A percentile compares a stretch with the other conserved stretches of the same genome.
These are phyloP conservation scores for Metacarcinus magister DNA, from an alignment of 2,888 invertebrate species.

Conservation along the genomic window DNA sequence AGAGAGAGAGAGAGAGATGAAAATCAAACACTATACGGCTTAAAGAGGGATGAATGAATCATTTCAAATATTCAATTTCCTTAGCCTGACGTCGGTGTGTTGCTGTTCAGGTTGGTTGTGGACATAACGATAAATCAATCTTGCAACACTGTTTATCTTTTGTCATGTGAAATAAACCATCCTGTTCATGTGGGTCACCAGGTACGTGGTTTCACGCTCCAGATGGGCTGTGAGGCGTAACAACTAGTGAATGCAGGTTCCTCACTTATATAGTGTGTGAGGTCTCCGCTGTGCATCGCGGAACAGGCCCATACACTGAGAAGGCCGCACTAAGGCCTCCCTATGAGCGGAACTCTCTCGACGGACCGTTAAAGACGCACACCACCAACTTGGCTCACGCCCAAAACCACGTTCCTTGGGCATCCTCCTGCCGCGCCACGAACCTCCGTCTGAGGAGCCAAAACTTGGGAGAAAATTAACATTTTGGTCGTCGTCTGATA, in stretches of 20 bases:
- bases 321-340: background rate
- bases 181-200: background rate
- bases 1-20: conserved; percentile 4
- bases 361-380: conserved; percentile 23
- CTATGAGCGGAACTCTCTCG: background rate
- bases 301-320: background rate
- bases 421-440: conserved; percentile 2
- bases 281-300: background rate
- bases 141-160: background rate
- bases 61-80: background rate
- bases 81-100: background rate
- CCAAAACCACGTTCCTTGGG: background rate
- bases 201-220: background rate
- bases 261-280: background rate
- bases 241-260: background rate
- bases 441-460: conserved; percentile 30
- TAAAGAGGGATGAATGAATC: background rate
- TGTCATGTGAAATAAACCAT: background rate
- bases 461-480: background rate
- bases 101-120: background rate
- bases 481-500: background rate
- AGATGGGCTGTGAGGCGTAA: background rate
- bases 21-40: background rate
- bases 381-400: conserved; percentile 37
- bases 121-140: background rate